Percentiles rank a stretch among this genome's conserved stretches.
Conservation (phyloP, 2,113 vertebrate species). For the Promerops cafer region DNA sequence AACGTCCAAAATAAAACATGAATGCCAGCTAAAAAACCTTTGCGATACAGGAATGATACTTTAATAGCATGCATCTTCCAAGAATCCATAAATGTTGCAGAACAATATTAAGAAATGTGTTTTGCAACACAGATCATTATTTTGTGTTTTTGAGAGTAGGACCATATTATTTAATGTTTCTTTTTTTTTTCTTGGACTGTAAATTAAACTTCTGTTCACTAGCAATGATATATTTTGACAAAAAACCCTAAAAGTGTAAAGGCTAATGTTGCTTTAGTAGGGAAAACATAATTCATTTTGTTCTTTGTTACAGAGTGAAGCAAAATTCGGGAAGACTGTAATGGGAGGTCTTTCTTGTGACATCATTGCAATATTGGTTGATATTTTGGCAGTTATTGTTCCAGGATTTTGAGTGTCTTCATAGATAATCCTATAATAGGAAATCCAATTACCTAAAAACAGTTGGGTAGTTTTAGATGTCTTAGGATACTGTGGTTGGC, state of each 20-base stretch:
- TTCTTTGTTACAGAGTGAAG: not conserved
- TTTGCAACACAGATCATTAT: not conserved
- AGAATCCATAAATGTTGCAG: slow-evolving; percentile 46
- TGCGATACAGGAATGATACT: not conserved
- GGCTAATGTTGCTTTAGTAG: not conserved
- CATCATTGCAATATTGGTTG: not conserved
- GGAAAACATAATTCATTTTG: not conserved
- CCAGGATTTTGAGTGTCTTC: not conserved
- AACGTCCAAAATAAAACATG: slow-evolving; percentile 32
- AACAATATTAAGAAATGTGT: slow-evolving; percentile 9
- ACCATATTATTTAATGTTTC: not conserved
- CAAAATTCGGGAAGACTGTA: not conserved
- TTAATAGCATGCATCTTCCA: not conserved
- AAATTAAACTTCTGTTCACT: slow-evolving; percentile 41
- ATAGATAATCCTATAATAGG: not conserved
- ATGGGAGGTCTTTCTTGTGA: not conserved
- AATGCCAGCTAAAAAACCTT: slow-evolving; percentile 43
- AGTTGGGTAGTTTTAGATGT: not conserved
- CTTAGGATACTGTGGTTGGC: not conserved
- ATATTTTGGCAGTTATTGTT: not conserved
- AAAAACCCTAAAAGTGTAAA: not conserved
- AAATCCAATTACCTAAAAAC: not conserved
- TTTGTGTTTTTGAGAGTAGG: not conserved
- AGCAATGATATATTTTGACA: not conserved
- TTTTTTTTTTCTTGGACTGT: not conserved